phyloP scores from a whole-genome alignment of 2,113 vertebrate genomes.

The Hemiprocne comata region DNA sequence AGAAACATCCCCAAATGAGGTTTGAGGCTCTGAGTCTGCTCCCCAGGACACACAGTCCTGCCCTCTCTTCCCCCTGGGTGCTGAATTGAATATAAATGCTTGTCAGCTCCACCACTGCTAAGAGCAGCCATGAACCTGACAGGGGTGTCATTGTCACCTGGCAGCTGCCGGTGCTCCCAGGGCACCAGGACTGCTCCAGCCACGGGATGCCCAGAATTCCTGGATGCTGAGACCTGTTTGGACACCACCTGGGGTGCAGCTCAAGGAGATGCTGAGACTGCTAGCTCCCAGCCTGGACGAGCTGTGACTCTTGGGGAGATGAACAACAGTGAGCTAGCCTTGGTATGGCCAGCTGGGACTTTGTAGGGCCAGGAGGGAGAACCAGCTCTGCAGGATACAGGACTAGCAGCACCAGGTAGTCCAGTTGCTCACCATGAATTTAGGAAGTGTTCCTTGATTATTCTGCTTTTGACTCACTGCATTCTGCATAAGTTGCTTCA shows the following conservation, averaged over 20 bases:
- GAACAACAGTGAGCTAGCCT: background rate
- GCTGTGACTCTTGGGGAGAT: background rate
- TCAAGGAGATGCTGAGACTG: background rate
- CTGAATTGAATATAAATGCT: background rate
- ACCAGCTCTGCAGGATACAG: background rate
- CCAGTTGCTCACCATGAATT: background rate
- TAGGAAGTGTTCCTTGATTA: background rate
- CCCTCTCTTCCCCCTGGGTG: background rate
- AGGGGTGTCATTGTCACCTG: background rate
- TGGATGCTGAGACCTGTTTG: background rate
- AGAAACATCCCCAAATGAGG: background rate
- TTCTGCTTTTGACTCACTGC: background rate
- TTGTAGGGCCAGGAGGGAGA: rapidly evolving
- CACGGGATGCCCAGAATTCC: rapidly evolving
- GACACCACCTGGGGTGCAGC: background rate
- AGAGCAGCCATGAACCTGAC: constrained; percentile 13
- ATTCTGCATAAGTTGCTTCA: background rate
- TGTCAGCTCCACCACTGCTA: background rate
- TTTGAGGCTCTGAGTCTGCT: background rate
- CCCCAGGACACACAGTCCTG: background rate
- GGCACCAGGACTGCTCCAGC: background rate
- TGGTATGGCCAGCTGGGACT: background rate
- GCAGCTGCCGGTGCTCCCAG: background rate
- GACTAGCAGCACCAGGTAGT: background rate
- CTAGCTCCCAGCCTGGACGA: rapidly evolving